Percentiles rank a stretch among this genome's conserved stretches.
phyloP scores from a whole-genome alignment of 2,888 invertebrate species.

The Slavum lentiscoides region DNA sequence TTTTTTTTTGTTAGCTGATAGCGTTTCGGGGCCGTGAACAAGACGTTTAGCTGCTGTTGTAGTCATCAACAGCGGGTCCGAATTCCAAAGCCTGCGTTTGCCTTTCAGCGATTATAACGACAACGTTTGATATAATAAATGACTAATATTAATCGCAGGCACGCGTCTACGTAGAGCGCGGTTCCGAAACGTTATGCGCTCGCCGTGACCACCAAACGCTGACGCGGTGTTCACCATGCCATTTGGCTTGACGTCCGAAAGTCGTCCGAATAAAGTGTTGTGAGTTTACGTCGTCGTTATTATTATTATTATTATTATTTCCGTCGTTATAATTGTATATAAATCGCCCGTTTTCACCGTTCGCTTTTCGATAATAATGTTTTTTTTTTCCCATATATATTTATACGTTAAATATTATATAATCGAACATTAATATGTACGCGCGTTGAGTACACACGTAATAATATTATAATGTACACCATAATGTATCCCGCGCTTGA shows the following conservation, averaged over 20 bases:
- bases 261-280: not conserved
- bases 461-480: not conserved
- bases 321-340: too few relatives aligned
- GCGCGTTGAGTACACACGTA: not conserved
- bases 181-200: not conserved
- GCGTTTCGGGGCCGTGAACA: constrained; percentile 3
- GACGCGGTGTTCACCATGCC: constrained; percentile 4
- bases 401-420: too few relatives aligned
- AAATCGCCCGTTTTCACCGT: too few relatives aligned
- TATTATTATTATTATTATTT: too few relatives aligned
- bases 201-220: too few relatives aligned
- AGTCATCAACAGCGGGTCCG: not conserved
- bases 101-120: not conserved
- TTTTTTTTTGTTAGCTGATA: not conserved
- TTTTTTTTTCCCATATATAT: too few relatives aligned
- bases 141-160: not conserved
- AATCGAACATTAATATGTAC: too few relatives aligned
- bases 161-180: too few relatives aligned
- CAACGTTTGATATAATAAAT: not conserved
- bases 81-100: not conserved
- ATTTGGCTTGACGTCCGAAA: not conserved
- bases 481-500: not conserved
- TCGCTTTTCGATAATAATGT: too few relatives aligned
- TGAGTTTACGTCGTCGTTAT: not conserved
- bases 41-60: too few relatives aligned